These are phyloP conservation scores for Potorous gilbertii DNA, from an alignment of 2,797 vertebrate genomes.

Conservation along the genomic window DNA sequence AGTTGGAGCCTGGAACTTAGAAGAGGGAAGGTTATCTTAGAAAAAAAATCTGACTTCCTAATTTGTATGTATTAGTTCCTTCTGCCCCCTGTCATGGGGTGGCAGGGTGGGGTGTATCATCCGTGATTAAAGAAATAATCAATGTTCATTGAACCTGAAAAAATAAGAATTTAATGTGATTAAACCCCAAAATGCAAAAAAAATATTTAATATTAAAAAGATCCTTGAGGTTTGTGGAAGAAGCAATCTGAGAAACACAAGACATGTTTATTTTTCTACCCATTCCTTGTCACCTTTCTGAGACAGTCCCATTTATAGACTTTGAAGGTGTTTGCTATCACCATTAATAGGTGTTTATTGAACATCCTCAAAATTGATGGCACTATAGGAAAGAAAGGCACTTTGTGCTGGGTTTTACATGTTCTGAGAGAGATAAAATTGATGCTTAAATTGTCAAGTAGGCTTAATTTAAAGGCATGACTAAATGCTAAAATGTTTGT, in stretches of 20 bases:
- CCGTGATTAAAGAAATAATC: background rate
- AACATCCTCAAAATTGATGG: background rate
- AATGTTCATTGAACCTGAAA: background rate
- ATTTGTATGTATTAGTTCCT: background rate
- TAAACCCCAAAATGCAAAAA: background rate
- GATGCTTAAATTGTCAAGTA: background rate
- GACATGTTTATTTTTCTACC: background rate
- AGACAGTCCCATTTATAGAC: background rate
- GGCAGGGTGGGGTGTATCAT: background rate
- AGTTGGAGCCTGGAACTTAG: background rate
- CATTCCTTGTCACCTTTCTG: background rate
- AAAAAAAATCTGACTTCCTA: background rate
- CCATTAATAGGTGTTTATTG: background rate
- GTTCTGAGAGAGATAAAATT: background rate
- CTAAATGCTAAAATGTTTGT: background rate
- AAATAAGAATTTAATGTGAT: background rate
- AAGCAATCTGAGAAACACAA: background rate
- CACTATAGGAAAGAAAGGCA: background rate
- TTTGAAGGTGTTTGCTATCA: background rate
- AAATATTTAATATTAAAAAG: background rate
- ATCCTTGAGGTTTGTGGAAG: background rate
- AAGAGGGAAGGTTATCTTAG: background rate
- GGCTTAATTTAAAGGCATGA: background rate
- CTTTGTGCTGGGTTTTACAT: background rate
- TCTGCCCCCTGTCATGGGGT: background rate